Evolutionary conservation across 2,888 invertebrate species (phyloP).

Genomic region (Criorhina ranunculi): DNA sequence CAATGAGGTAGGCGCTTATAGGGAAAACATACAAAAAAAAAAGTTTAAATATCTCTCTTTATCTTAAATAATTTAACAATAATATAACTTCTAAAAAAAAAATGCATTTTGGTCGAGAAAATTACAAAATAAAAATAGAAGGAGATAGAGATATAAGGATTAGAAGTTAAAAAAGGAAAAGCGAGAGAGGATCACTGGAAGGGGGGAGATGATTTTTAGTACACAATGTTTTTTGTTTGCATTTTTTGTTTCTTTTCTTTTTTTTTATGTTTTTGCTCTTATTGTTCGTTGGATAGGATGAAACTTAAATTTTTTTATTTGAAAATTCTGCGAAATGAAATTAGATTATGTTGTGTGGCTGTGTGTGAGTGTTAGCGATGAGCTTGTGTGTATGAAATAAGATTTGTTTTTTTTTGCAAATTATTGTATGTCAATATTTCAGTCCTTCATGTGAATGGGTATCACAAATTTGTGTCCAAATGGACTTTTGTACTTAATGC

Average conservation of each 20-base stretch:
- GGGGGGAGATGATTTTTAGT: slow-evolving; percentile 10
- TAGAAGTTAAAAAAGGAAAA: neutral
- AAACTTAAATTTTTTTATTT: slow-evolving; percentile 14
- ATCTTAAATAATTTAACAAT: slow-evolving; percentile 72
- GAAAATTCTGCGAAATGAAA: slow-evolving; percentile 10
- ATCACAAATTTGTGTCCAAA: slow-evolving; percentile 93
- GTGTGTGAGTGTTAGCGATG: slow-evolving; percentile 1
- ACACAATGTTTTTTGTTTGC: neutral
- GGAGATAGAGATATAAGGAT: slow-evolving; percentile 9
- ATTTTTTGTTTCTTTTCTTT: neutral
- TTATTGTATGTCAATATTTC: slow-evolving; percentile 80
- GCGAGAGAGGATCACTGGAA: slow-evolving; percentile 7
- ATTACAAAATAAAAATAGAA: slow-evolving; percentile 44
- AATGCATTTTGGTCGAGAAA: slow-evolving; percentile 69
- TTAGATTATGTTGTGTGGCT: slow-evolving; percentile 3
- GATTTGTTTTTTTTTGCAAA: slow-evolving; percentile 70
- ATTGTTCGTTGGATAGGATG: neutral
- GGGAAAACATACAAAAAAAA: slow-evolving; percentile 22
- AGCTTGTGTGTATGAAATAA: slow-evolving; percentile 47
- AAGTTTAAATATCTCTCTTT: slow-evolving; percentile 57
- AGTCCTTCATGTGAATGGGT: slow-evolving; percentile 87
- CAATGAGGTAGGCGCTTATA: slow-evolving; percentile 35
- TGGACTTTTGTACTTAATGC: slow-evolving; percentile 92
- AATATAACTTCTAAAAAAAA: slow-evolving; percentile 49
- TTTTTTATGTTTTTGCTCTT: neutral